Evolutionary conservation across 2,888 invertebrate genomes (phyloP).

Genomic region (Eupithecia subfuscata): DNA sequence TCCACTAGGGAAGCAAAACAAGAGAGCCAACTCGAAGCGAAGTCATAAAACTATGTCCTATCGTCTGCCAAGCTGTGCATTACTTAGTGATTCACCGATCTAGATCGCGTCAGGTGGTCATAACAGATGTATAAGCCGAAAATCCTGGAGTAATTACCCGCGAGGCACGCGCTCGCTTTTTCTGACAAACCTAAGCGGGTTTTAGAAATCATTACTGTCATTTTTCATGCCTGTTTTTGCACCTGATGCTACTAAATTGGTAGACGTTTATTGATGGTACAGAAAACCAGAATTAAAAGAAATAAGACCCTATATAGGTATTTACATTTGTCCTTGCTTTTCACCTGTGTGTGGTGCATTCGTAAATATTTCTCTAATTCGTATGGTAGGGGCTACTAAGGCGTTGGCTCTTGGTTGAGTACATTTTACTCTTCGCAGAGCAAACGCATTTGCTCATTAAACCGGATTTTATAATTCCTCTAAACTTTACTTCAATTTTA

Average conservation of each 20-base stretch:
- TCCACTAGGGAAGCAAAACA: neutral
- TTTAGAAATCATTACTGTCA: neutral
- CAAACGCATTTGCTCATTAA: neutral
- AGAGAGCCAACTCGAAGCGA: neutral
- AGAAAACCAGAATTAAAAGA: neutral
- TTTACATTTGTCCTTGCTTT: neutral
- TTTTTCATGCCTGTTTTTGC: neutral
- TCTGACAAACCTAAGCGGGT: neutral
- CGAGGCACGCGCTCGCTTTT: neutral
- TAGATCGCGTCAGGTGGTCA: neutral
- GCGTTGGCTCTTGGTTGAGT: slow-evolving; percentile 1
- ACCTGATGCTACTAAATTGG: neutral
- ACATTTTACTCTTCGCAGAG: neutral
- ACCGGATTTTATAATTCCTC: neutral
- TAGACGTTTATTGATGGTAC: neutral
- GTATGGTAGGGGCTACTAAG: neutral
- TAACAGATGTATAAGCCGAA: neutral
- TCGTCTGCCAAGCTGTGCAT: neutral
- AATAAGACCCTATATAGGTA: neutral
- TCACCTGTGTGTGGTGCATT: neutral
- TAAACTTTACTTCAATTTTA: neutral
- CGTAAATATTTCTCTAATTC: neutral
- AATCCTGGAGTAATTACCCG: neutral
- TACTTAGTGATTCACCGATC: neutral
- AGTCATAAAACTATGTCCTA: neutral